Percentiles rank a stretch among this genome's conserved stretches.
Evolutionary conservation across 2,797 vertebrate genomes (phyloP).

Genomic region (Poecilia wingei): DNA sequence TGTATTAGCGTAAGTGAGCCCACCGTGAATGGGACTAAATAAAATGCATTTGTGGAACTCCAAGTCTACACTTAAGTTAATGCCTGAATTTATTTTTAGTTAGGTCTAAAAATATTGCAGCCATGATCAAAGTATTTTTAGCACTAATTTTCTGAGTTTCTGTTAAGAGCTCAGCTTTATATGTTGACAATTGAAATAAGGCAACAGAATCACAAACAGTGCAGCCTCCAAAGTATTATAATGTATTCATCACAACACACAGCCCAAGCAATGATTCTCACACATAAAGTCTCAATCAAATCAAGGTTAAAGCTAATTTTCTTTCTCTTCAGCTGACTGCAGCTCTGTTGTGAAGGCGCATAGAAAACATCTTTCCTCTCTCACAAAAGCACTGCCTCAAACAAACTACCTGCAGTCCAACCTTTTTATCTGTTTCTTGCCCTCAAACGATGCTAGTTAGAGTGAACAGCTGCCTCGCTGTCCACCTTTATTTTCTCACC

Average conservation of each 20-base stretch:
- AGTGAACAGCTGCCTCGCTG: not conserved
- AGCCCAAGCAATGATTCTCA: constrained; percentile 18
- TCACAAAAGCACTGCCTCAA: not conserved
- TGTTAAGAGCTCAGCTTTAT: not conserved
- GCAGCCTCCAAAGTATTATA: constrained; percentile 78
- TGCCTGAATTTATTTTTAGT: not conserved
- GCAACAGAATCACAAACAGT: constrained; percentile 65
- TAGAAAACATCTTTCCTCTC: not conserved
- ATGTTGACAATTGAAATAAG: constrained; percentile 55
- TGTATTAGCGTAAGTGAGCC: no score
- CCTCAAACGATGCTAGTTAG: constrained; percentile 3
- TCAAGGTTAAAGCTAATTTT: constrained; percentile 9
- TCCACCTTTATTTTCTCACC: constrained; percentile 2
- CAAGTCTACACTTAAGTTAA: no score
- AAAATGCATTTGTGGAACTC: not conserved
- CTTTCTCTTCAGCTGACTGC: not conserved
- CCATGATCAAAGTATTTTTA: not conserved
- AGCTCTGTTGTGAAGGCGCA: not conserved
- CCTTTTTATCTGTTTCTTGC: constrained; percentile 1
- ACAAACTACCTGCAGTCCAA: not conserved
- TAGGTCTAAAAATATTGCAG: not conserved
- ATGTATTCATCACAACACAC: constrained; percentile 62
- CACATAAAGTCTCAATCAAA: constrained; percentile 17
- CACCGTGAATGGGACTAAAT: not conserved
- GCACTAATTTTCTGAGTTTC: not conserved